A percentile compares a stretch with the other conserved stretches of the same genome.
Conservation (phyloP, 2,113 vertebrate genomes). For the Aspiorhynchus laticeps region DNA sequence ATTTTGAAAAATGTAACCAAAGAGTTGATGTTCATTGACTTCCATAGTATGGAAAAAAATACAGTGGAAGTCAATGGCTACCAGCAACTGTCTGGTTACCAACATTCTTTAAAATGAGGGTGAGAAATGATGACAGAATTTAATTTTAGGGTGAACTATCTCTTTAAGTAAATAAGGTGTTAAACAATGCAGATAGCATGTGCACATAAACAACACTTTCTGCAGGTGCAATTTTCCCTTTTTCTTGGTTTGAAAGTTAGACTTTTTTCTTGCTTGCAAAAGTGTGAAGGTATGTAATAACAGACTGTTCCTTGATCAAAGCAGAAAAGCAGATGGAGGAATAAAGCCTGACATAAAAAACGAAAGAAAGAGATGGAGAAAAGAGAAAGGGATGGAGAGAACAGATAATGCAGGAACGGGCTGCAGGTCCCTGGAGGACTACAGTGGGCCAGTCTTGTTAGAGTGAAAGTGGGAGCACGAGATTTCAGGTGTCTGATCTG, state of each 20-base stretch:
- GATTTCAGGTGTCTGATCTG: conserved; percentile 49
- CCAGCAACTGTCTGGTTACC: too few species aligned
- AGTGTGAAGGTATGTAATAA: not conserved
- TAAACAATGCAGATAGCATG: not conserved
- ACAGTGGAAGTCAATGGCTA: too few species aligned
- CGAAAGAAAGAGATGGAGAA: not conserved
- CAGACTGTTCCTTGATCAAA: conserved; percentile 26
- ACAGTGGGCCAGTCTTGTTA: conserved; percentile 16
- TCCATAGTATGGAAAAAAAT: too few species aligned
- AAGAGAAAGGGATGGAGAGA: conserved; percentile 12
- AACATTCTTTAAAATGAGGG: too few species aligned
- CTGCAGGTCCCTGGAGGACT: conserved; percentile 27
- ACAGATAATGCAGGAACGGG: conserved; percentile 5
- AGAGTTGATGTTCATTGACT: too few species aligned
- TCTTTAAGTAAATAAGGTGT: not conserved
- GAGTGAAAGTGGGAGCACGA: conserved; percentile 37
- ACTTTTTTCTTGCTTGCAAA: not conserved
- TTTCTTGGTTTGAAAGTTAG: not conserved
- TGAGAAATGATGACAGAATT: too few species aligned
- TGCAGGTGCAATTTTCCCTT: not conserved
- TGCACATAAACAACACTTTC: not conserved
- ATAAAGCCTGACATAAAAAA: conserved; percentile 13
- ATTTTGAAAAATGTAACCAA: too few species aligned
- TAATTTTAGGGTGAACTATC: too few species aligned
- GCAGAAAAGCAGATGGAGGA: not conserved